phyloP scores from a whole-genome alignment of 1,140 invertebrate species.

The Oedothorax gibbosus region DNA sequence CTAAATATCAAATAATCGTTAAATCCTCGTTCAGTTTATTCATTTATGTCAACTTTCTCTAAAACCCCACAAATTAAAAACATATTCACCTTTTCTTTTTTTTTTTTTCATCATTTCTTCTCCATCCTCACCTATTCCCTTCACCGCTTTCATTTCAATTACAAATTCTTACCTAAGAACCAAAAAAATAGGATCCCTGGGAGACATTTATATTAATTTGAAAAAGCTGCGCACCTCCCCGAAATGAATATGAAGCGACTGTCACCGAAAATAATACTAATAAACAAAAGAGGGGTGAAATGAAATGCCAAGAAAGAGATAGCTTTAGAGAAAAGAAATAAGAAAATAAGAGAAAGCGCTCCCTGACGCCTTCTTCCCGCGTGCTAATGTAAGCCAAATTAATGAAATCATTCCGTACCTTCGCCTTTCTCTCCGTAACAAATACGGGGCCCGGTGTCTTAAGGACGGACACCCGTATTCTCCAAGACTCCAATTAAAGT shows the following conservation, averaged over 20 bases:
- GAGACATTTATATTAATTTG: slow-evolving; percentile 47
- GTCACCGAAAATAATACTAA: slow-evolving; percentile 22
- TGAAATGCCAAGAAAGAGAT: not conserved
- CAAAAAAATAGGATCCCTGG: not conserved
- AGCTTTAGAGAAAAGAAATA: not conserved
- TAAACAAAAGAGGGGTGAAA: not conserved
- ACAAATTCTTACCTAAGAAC: slow-evolving; percentile 9
- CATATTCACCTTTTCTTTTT: not conserved
- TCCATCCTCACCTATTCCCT: not conserved
- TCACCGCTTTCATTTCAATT: slow-evolving; percentile 38
- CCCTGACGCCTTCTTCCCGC: slow-evolving; percentile 3
- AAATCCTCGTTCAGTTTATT: no score
- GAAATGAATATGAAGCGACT: slow-evolving; percentile 50
- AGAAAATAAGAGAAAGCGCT: slow-evolving; percentile 13
- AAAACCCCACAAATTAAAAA: no score
- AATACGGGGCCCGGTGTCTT: not conserved
- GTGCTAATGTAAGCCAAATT: slow-evolving; percentile 43
- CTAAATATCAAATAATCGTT: no score
- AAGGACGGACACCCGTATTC: slow-evolving; percentile 22
- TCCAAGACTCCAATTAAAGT: slow-evolving; percentile 45
- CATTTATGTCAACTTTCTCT: no score
- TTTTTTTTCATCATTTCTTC: not conserved
- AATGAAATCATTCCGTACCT: slow-evolving; percentile 26
- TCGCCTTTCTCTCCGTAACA: not conserved
- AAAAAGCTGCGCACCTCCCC: slow-evolving; percentile 4